Conservation (phyloP, 2,113 vertebrate genomes). For the Arizona elegans region DNA sequence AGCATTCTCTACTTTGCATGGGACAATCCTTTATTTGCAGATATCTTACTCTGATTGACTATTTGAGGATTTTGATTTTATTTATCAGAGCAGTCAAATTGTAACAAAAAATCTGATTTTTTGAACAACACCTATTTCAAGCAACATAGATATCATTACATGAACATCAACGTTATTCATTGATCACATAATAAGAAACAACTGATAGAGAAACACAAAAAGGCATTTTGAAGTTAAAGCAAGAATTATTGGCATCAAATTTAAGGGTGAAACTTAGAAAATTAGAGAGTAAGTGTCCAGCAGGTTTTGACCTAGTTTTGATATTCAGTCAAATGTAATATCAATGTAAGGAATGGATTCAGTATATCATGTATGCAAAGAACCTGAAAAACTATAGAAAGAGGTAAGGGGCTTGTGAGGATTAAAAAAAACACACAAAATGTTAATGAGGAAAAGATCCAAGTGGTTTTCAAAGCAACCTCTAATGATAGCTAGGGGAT, state of each 20-base stretch:
- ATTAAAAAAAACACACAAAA: not conserved
- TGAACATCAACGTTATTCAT: not conserved
- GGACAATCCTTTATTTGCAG: too few species aligned
- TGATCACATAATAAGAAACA: not conserved
- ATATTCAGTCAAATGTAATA: not conserved
- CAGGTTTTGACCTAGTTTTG: not conserved
- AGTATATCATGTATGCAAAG: not conserved
- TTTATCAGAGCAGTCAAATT: not conserved
- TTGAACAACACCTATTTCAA: not conserved
- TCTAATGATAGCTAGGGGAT: not conserved
- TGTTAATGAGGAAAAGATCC: not conserved
- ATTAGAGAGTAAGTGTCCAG: not conserved
- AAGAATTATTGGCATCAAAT: not conserved
- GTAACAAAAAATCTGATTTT: not conserved
- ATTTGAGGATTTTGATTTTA: not conserved
- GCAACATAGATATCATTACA: not conserved
- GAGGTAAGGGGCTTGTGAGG: not conserved
- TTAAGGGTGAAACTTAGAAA: not conserved
- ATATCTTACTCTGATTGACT: not conserved
- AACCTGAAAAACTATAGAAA: not conserved
- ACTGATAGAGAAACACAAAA: not conserved
- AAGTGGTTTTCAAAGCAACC: not conserved
- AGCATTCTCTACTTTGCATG: too few species aligned
- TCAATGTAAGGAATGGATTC: not conserved
- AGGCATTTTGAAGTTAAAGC: not conserved